These are phyloP conservation scores for Aphelenchoides avenae DNA, from an alignment of 1,140 invertebrate species.

Conservation along the genomic window DNA sequence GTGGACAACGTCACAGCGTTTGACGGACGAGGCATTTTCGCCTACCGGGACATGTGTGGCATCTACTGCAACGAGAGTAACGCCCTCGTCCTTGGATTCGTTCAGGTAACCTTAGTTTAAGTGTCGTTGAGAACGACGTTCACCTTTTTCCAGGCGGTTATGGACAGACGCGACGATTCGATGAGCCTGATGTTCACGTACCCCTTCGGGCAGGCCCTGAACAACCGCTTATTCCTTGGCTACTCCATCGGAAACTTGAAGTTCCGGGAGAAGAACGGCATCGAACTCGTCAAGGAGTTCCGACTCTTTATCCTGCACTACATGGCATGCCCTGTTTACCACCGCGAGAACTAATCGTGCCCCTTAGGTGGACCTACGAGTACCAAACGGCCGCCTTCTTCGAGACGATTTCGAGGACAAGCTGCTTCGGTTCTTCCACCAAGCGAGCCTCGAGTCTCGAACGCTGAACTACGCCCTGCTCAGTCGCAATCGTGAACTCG, in stretches of 20 bases:
- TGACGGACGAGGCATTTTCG: conserved; percentile 20
- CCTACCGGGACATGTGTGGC: conserved; percentile 48
- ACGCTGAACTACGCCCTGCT: conserved; percentile 45
- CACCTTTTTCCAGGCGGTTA: conserved; percentile 29
- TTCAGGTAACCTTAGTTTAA: conserved; percentile 40
- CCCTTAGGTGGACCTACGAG: conserved; percentile 39
- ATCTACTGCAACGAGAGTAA: conserved; percentile 57
- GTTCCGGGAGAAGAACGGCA: conserved; percentile 18
- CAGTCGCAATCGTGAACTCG: conserved; percentile 49
- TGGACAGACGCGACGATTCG: conserved; percentile 23
- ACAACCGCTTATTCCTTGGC: conserved; percentile 45
- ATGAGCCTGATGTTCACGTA: conserved; percentile 40
- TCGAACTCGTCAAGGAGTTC: conserved; percentile 39
- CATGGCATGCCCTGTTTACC: conserved; percentile 43
- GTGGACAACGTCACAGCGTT: conserved; percentile 41
- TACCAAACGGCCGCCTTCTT: conserved; percentile 43
- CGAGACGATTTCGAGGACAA: conserved; percentile 42
- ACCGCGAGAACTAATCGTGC: conserved; percentile 7
- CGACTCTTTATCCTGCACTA: conserved; percentile 50
- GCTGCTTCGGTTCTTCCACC: conserved; percentile 37
- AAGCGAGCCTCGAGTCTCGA: conserved; percentile 31
- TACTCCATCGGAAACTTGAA: conserved; percentile 45
- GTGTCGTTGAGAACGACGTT: background rate
- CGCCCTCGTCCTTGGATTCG: conserved; percentile 44
- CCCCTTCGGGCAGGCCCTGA: conserved; percentile 42